These are phyloP conservation scores for Linurgus olivaceus DNA, from an alignment of 2,797 vertebrate genomes.

Conservation along the genomic window DNA sequence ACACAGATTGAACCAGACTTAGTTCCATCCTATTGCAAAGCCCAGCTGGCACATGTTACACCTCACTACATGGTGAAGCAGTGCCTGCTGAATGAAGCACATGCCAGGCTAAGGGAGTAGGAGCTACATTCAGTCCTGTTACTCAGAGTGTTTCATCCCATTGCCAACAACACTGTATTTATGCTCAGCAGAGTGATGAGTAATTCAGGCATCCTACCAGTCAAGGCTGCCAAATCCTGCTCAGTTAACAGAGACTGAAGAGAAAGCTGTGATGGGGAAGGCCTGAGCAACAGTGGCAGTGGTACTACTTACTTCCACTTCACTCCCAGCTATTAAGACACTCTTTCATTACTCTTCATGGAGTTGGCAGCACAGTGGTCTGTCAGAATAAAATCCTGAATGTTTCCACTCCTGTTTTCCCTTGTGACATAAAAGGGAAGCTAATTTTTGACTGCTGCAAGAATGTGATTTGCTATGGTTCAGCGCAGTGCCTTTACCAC, in stretches of 20 bases:
- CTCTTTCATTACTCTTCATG: neutral
- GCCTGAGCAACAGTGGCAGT: neutral
- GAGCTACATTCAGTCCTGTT: neutral
- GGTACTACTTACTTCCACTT: neutral
- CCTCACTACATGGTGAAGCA: fast-evolving
- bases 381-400: neutral
- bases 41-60: neutral
- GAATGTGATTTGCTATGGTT: neutral
- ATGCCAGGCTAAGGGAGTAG: neutral
- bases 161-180: neutral
- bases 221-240: slow-evolving; percentile 2
- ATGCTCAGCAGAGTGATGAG: neutral
- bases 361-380: neutral
- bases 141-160: neutral
- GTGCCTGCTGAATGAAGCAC: neutral
- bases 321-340: neutral
- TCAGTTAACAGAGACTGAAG: neutral
- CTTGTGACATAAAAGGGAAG: neutral
- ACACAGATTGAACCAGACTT: neutral
- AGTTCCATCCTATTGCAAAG: neutral
- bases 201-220: neutral
- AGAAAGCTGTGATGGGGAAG: neutral
- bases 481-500: neutral
- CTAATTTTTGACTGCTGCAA: neutral
- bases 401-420: neutral